Conservation (phyloP, 2,113 vertebrate genomes). For the Calidris pygmaea region DNA sequence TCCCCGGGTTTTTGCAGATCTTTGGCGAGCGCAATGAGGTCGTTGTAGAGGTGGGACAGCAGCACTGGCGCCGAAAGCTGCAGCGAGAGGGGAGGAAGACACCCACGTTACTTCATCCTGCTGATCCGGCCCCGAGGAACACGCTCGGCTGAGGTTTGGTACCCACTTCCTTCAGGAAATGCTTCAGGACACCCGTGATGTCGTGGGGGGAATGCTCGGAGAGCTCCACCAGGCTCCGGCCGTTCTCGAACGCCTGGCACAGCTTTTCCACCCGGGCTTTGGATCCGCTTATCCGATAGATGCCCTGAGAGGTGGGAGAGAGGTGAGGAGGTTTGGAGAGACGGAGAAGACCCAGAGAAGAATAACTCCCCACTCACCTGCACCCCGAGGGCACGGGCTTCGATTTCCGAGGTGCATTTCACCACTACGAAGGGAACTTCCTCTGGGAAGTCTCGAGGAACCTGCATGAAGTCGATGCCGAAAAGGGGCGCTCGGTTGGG, state of each 20-base stretch:
- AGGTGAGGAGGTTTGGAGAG: neutral
- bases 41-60: conserved; percentile 81
- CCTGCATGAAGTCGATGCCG: conserved; percentile 78
- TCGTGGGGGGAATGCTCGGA: conserved; percentile 90
- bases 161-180: conserved; percentile 91
- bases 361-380: conserved; percentile 73
- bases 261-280: conserved; percentile 88
- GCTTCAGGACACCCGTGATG: conserved; percentile 87
- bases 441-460: conserved; percentile 76
- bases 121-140: accelerated
- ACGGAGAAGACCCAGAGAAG: neutral
- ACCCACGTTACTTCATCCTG: accelerated
- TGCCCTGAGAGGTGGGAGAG: conserved; percentile 73
- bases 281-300: conserved; percentile 91
- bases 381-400: conserved; percentile 83
- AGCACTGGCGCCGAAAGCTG: conserved; percentile 90
- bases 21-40: conserved; percentile 83
- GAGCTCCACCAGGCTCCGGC: conserved; percentile 85
- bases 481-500: conserved; percentile 78
- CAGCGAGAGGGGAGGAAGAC: neutral
- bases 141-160: accelerated
- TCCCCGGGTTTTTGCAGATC: conserved; percentile 68
- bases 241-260: conserved; percentile 88
- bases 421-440: conserved; percentile 87
- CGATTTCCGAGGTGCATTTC: conserved; percentile 87